These are phyloP conservation scores for Caenorhabditis sp. DNA, from an alignment of 2,888 invertebrate genomes.

Conservation along the genomic window DNA sequence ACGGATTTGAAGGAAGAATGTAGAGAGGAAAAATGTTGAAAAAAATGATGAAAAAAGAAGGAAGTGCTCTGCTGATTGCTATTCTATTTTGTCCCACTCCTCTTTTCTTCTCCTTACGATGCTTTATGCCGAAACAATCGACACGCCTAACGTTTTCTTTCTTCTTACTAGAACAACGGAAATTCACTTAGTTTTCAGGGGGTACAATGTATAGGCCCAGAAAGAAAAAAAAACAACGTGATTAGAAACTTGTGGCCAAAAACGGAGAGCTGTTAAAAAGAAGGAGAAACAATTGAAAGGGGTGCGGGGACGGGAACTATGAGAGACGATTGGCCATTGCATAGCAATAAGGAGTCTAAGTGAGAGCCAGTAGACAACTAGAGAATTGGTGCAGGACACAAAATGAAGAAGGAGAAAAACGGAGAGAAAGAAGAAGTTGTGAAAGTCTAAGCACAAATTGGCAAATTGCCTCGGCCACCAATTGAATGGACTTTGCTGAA, in stretches of 20 bases:
- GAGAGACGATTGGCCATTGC: constrained; percentile 51
- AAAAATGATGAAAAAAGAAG: constrained; percentile 47
- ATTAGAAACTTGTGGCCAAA: background rate
- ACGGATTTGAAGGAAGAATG: constrained; percentile 46
- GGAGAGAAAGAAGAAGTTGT: constrained; percentile 43
- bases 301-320: background rate
- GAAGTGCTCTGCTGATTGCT: constrained; percentile 56
- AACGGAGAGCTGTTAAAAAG: constrained; percentile 4
- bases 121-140: constrained; percentile 34
- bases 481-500: constrained; percentile 13
- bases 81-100: constrained; percentile 43
- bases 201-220: background rate
- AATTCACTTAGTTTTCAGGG: constrained; percentile 24
- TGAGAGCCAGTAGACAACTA: constrained; percentile 45
- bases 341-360: constrained; percentile 50
- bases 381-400: constrained; percentile 36
- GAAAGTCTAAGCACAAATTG: constrained; percentile 59
- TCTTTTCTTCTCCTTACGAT: background rate
- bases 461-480: constrained; percentile 35
- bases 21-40: constrained; percentile 22
- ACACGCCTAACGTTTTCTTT: background rate
- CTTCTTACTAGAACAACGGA: constrained; percentile 17
- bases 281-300: constrained; percentile 48
- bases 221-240: background rate
- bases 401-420: constrained; percentile 2